Evolutionary conservation across 64 coral and sea anemone genomes (phyloP), one percentile per base, ranked within the genome.

Genomic region (Porites australiensis): DNA sequence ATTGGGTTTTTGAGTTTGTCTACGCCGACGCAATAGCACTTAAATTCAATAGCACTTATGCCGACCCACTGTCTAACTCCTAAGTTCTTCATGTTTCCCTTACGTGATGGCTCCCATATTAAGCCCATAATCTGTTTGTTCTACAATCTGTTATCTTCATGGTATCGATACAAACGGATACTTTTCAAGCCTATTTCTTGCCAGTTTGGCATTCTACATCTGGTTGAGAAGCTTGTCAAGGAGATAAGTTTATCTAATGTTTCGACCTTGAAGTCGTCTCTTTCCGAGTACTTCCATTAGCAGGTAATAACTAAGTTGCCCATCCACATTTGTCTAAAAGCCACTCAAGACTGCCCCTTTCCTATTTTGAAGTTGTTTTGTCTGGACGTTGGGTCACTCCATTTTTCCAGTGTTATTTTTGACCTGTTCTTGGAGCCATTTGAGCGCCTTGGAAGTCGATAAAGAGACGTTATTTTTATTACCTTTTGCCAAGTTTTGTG

Each of bases 201-300:
- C 60, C 9, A 1, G 16, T 63, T 12, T 16, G 16, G 9, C 16
- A 73, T 73, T 73, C 23, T 73, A 15, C 3, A 73, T 4, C 3
- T 21, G 37, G 18, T 73, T 73, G 9, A 12, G 60, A 63, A 63
- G 27, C 27, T 37, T 37, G 27, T 37, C 27, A 37, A 37, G 27
- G 27, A 37, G 27, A 37, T 37, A 37, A 37, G 27, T 37, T 37
- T 37, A 37, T 37, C 27, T 37, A 37, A 37, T 37, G 27, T 37
- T 37, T 37, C 27, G 27, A 37, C 27, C 27, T 37, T 64, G 5
- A 18, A 19, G 13, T 16, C 13, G 4, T 12, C 62, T 22, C 19
- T 78, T 78, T 54, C 19, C 19, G n/a, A 78, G 75, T 78, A 55
- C 18, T 78, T 53, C 50, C 49, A 78, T 54, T 58, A 64, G 18